Evolutionary conservation across 2,113 vertebrate genomes (phyloP).

Genomic region (Columbina picui): DNA sequence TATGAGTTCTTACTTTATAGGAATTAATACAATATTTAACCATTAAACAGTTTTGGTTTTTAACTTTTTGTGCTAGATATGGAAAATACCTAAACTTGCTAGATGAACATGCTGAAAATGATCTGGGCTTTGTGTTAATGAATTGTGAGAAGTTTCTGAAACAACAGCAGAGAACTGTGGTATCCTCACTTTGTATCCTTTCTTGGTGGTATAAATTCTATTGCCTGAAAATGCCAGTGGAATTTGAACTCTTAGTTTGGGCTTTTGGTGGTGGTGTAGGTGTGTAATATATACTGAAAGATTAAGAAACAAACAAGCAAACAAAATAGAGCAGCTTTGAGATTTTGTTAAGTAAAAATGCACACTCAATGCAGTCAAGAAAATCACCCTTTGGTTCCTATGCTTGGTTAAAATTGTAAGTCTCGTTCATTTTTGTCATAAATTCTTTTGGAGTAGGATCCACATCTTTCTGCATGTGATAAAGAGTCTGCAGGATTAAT

Average conservation of each 20-base stretch:
- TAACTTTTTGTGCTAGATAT: slow-evolving; percentile 78
- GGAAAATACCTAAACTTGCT: slow-evolving; percentile 83
- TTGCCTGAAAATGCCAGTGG: not conserved
- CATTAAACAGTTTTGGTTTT: not conserved
- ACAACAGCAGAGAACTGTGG: slow-evolving; percentile 73
- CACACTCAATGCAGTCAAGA: not conserved
- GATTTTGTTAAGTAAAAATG: not conserved
- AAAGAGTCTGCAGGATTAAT: not conserved
- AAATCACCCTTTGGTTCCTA: not conserved
- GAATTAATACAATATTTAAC: not conserved
- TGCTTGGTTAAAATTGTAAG: not conserved
- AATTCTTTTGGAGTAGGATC: not conserved
- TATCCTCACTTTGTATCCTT: slow-evolving; percentile 89
- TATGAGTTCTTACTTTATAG: not conserved
- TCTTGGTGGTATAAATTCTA: not conserved
- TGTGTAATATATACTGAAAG: not conserved
- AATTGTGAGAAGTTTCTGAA: slow-evolving; percentile 84
- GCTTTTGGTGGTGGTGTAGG: not conserved
- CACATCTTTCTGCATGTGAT: not conserved
- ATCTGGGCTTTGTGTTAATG: slow-evolving; percentile 80
- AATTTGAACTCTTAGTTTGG: not conserved
- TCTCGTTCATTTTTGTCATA: not conserved
- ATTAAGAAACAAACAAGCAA: too few species aligned
- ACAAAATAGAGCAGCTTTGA: not conserved
- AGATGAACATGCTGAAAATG: slow-evolving; percentile 73